Base-by-base conservation (phyloP, 2,888 invertebrate species). In the Panorpa germanica region DNA sequence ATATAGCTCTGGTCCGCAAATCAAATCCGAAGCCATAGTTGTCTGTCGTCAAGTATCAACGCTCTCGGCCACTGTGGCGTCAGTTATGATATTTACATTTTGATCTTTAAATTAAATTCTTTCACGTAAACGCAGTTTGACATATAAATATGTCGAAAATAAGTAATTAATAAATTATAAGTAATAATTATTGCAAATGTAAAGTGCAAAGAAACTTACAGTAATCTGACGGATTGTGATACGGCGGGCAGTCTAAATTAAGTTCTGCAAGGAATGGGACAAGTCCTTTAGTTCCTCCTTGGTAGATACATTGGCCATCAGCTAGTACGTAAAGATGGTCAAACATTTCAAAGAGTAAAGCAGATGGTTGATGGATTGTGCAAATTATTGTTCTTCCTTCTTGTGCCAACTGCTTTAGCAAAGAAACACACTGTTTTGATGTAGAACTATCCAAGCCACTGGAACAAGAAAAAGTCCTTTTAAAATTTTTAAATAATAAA, bases 351-450 rank as follows among this genome's bases (percentile, higher is more conserved):
- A 90, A 74, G 25, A 88, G 60, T 28, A 73, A 59, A 3, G 86
- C 83, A 35, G 83, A 85, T 0, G 91, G 90, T 50, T 91, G 90
- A 53, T 91, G 91, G 45, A 91, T 82, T 11, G 82, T 81, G 45
- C 82, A 80, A 32, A 91, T 69, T 35, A 91, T 70, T 3, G 85
- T 88, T 40, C 83, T 63, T 6, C 90, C 90, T 43, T 82, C 80
- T 33, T 63, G 52, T 1, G 90, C 83, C 40, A 93, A 53, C 38
- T 75, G 66, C 52, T 81, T 83, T 29, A 93, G 60, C 35, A 90
- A 52, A 35, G 67, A 63, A 32, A 90, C 59, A 48, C 85, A 71
- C 50, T 88, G 83, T 50, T 76, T 81, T 33, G 85, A 76, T 24
- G 81, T 71, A 20, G 78, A 70, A 47, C 75, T 76, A 50, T 83